Conservation (phyloP, 2,797 vertebrate species). For the Helicolenus hilgendorfi region DNA sequence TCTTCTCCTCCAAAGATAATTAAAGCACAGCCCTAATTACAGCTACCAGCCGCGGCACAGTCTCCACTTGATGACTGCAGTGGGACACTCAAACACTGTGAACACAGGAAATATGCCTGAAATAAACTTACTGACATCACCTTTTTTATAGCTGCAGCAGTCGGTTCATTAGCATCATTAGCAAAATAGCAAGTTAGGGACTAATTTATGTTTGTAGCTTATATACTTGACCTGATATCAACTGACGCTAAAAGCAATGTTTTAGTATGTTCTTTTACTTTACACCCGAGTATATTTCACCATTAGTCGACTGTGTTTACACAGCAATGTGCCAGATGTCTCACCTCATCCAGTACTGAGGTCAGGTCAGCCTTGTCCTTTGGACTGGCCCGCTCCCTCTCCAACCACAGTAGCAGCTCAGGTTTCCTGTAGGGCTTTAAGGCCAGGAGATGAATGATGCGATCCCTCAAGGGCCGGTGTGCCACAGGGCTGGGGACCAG, state of each 20-base stretch:
- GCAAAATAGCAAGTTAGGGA: not conserved
- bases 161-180: constrained; percentile 8
- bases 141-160: constrained; percentile 19
- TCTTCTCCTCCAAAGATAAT: constrained; percentile 84
- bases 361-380: constrained; percentile 88
- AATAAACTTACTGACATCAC: constrained; percentile 61
- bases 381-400: constrained; percentile 83
- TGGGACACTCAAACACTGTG: constrained; percentile 72
- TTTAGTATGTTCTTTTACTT: not conserved
- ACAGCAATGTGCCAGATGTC: constrained; percentile 47
- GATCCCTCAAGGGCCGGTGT: constrained; percentile 87
- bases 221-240: not conserved
- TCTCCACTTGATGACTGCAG: constrained; percentile 69
- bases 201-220: constrained; percentile 12
- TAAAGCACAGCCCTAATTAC: constrained; percentile 86
- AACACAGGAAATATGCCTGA: constrained; percentile 74
- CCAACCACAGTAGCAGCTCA: constrained; percentile 89
- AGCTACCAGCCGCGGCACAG: constrained; percentile 68
- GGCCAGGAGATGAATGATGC: constrained; percentile 89
- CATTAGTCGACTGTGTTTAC: constrained; percentile 4
- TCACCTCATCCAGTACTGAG: constrained; percentile 90
- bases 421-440: constrained; percentile 89
- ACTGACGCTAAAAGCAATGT: not conserved
- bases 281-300: not conserved
- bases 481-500: constrained; percentile 77